Conservation (phyloP, 1,140 invertebrate species). For the Drosophila seguyi region DNA sequence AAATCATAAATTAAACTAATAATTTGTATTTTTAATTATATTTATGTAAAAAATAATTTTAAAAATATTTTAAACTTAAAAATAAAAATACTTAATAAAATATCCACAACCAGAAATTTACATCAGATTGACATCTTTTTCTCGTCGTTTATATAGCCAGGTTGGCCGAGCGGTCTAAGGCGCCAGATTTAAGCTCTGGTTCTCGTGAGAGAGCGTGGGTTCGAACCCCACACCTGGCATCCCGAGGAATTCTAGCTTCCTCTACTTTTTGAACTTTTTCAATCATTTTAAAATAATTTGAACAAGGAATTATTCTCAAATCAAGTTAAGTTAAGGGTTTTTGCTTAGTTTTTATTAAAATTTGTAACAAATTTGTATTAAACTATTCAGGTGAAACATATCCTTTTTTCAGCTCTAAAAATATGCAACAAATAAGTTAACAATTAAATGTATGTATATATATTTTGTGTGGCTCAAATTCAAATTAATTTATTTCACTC, state of each 20-base stretch:
- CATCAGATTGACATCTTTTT: constrained; percentile 1
- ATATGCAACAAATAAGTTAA: too few relatives aligned
- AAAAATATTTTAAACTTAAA: background rate
- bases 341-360: background rate
- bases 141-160: background rate
- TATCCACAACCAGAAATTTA: background rate
- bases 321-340: background rate
- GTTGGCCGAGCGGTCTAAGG: constrained; percentile 37
- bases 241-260: too few relatives aligned
- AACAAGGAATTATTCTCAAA: background rate
- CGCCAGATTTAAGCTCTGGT: constrained; percentile 38
- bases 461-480: background rate
- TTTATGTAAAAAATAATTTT: background rate
- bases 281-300: background rate
- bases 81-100: background rate
- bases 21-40: background rate
- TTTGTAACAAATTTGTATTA: background rate
- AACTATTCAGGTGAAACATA: too few relatives aligned
- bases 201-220: constrained; percentile 35
- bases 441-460: too few relatives aligned
- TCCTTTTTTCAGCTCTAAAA: background rate
- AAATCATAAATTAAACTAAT: background rate
- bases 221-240: constrained; percentile 34
- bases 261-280: background rate
- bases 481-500: background rate